phyloP scores from a whole-genome alignment of 2,797 vertebrate genomes.

The Harpagifer antarcticus region DNA sequence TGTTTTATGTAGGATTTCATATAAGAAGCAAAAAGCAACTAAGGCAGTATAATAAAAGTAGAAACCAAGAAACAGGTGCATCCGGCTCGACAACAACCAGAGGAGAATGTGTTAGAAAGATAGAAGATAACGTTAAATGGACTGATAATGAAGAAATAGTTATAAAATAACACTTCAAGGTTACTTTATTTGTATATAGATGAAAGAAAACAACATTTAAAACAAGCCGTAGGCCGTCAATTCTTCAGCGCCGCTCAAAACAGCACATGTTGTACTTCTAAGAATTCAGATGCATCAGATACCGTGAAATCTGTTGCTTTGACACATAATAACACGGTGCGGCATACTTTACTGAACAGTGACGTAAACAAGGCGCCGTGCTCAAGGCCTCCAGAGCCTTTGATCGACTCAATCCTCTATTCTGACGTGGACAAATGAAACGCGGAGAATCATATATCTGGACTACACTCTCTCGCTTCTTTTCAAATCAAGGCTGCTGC shows the following conservation, averaged over 20 bases:
- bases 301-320: constrained; percentile 13
- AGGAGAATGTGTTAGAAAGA: not conserved
- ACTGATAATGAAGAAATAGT: not conserved
- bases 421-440: too few species aligned
- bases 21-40: not conserved
- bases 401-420: constrained; percentile 16
- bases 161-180: not conserved
- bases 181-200: too few species aligned
- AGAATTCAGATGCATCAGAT: constrained; percentile 2
- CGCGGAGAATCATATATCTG: too few species aligned
- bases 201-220: too few species aligned
- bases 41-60: not conserved
- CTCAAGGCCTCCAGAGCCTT: constrained; percentile 7
- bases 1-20: constrained; percentile 10
- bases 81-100: not conserved
- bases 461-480: too few species aligned
- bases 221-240: too few species aligned
- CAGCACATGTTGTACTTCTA: constrained; percentile 15
- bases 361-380: constrained; percentile 19
- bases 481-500: too few species aligned
- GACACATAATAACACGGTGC: constrained; percentile 22
- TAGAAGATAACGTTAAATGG: not conserved
- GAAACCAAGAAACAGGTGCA: not conserved
- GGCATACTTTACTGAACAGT: constrained; percentile 21
- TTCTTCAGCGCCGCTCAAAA: too few species aligned